Evolutionary conservation across 2,113 vertebrate species (phyloP).

Genomic region (Petromus typicus): DNA sequence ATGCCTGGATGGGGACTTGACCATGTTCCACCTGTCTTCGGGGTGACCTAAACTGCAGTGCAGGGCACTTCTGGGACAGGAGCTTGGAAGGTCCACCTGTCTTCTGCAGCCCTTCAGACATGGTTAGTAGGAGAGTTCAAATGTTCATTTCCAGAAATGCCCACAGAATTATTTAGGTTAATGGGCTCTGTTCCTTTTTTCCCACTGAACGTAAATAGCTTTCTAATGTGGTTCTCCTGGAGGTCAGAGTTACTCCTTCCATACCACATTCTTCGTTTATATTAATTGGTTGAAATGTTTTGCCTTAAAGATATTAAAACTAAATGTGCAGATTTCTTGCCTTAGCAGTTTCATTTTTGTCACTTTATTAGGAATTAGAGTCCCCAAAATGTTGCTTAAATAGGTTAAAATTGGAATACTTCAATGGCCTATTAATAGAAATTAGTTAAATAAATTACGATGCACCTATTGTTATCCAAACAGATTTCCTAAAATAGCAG

Average conservation of each 20-base stretch:
- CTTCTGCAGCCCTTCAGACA: background rate
- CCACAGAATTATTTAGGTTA: background rate
- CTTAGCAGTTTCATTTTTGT: background rate
- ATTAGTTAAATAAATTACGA: constrained; percentile 8
- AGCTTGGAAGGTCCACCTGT: background rate
- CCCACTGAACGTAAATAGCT: background rate
- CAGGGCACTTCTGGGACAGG: background rate
- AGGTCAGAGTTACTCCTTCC: background rate
- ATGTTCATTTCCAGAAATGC: background rate
- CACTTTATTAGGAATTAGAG: constrained; percentile 14
- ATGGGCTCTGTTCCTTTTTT: background rate
- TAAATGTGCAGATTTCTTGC: background rate
- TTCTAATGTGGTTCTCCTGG: background rate
- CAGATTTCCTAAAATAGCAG: constrained; percentile 4
- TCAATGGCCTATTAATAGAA: constrained; percentile 9
- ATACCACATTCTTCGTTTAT: background rate
- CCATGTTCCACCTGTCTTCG: background rate
- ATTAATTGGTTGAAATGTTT: background rate
- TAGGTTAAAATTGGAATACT: background rate
- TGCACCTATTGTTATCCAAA: background rate
- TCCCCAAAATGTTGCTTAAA: background rate
- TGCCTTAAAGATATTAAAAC: background rate
- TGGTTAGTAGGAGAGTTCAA: background rate
- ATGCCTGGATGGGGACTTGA: background rate
- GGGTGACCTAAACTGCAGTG: background rate